Evolutionary conservation across 2,797 vertebrate species (phyloP), one percentile per base, ranked within the genome.

Genomic region (Momotus momota): DNA sequence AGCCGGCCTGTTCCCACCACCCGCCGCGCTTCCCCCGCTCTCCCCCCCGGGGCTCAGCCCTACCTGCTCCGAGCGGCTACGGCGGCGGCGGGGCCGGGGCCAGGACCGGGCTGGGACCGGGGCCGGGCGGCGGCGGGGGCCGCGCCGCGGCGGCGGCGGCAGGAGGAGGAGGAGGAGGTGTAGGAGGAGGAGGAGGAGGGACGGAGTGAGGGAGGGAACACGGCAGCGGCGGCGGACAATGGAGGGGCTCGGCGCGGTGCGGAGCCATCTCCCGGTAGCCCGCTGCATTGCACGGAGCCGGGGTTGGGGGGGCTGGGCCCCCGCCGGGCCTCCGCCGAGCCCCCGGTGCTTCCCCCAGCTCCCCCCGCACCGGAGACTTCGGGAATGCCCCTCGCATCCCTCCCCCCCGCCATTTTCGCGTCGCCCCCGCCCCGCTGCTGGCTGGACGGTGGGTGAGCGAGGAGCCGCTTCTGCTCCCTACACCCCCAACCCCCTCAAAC

Each of bases 51-150:
- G 35, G 88, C 72, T 12, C 71, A 61, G 78, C 82, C 78, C 86
- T 94, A 92, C 93, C 90, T 92, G 93, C 90, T 92, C 86, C 77
- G 71, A 86, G 90, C 83, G 79, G 78, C 60, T 81, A 73, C 58
- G 57, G 81, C 49, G 41, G 62, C 48, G 85, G 86, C 61, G 38
- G 62, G 25, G 60, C 16, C 20, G n/a, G 72, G 62, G 41, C 77
- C n/a, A 67, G 19, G 55, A 7, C 57, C 35, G 57, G 55, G 79
- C 66, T 31, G 57, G 67, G 67, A 31, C 66, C 69, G 48, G 67
- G 58, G n/a, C 67, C 70, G 49, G 67, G 69, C 81, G 48, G 81
- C 67, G 81, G 69, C 41, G 69, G 81, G 55, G 80, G n/a, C 67
- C 67, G 67, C 80, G 57, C 67, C 58, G 70, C 60, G 81, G 81